These are phyloP conservation scores for Nephrotoma flavescens DNA, from an alignment of 2,888 invertebrate genomes.

Conservation along the genomic window DNA sequence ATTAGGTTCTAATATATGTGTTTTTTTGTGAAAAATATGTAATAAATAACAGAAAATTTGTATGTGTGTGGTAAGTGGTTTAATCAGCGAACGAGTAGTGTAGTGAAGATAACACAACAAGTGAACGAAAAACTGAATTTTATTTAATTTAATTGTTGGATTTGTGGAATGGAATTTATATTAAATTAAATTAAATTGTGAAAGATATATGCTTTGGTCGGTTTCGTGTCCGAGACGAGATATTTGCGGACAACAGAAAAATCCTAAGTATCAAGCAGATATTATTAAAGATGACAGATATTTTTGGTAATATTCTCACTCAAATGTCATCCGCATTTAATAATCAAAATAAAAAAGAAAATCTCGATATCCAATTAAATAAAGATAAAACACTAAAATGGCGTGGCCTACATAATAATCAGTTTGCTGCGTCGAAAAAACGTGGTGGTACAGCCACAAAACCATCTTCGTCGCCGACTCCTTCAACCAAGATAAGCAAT, in stretches of 20 bases:
- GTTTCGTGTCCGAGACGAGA: not conserved
- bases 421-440: constrained; percentile 29
- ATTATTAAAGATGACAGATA: constrained; percentile 22
- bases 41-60: not conserved
- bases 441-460: constrained; percentile 24
- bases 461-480: not conserved
- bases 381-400: constrained; percentile 31
- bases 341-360: constrained; percentile 7
- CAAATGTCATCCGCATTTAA: constrained; percentile 29
- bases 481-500: not conserved
- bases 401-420: constrained; percentile 30
- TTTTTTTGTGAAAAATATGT: not conserved
- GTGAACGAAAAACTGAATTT: not conserved
- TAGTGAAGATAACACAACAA: not conserved
- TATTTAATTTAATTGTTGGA: not conserved
- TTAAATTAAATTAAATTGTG: not conserved
- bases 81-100: not conserved
- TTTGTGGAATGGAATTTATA: not conserved
- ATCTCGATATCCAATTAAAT: constrained; percentile 24
- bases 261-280: not conserved
- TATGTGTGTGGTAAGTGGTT: not conserved
- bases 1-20: not conserved
- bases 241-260: not conserved
- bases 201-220: not conserved
- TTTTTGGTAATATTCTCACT: constrained; percentile 24